Evolutionary conservation across 2,888 invertebrate species (phyloP).

Genomic region (Synanthedon myopaeformis): DNA sequence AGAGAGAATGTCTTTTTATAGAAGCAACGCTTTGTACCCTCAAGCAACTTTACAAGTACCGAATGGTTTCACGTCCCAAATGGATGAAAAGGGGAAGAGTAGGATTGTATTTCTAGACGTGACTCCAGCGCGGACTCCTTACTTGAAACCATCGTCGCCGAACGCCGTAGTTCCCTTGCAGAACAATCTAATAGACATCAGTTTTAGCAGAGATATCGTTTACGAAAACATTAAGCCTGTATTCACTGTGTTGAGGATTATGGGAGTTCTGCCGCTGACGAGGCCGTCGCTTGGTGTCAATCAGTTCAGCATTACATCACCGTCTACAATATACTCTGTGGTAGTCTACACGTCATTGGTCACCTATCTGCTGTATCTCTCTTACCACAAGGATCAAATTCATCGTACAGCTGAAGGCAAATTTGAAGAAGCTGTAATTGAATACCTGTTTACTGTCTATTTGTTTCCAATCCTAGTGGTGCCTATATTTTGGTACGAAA

Average conservation of each 20-base stretch:
- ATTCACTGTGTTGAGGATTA: constrained; percentile 47
- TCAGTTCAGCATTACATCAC: constrained; percentile 57
- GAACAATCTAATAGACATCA: constrained; percentile 37
- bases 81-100: constrained; percentile 32
- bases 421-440: constrained; percentile 81
- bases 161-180: constrained; percentile 42
- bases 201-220: constrained; percentile 46
- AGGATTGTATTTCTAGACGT: constrained; percentile 53
- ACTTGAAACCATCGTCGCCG: constrained; percentile 25
- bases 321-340: constrained; percentile 72
- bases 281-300: constrained; percentile 58
- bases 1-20: constrained; percentile 37
- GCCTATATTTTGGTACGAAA: constrained; percentile 77
- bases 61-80: constrained; percentile 41
- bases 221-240: constrained; percentile 63
- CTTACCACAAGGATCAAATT: constrained; percentile 73
- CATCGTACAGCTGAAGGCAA: constrained; percentile 73
- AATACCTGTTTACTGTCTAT: constrained; percentile 80
- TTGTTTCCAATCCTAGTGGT: constrained; percentile 74
- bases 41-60: constrained; percentile 26
- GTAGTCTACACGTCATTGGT: constrained; percentile 58
- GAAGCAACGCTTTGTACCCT: constrained; percentile 32
- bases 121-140: constrained; percentile 41
- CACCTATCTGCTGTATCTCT: constrained; percentile 72
- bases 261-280: constrained; percentile 75